Base-by-base conservation (phyloP, 2,113 vertebrate genomes). In the Periophthalmodon schlosseri region DNA sequence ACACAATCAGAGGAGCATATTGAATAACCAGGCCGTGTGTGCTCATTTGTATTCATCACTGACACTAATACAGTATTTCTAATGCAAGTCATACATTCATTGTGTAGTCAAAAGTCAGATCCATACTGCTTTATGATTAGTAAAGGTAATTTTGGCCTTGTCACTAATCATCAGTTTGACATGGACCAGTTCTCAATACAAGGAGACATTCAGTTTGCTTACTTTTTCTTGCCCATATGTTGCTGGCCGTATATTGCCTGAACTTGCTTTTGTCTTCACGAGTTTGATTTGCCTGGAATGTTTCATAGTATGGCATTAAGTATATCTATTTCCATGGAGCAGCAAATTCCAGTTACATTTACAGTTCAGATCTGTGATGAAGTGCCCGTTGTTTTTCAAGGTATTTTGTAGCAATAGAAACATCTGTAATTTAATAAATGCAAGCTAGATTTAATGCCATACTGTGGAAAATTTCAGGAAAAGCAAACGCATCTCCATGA, bases 21-120 rank as follows among this genome's bases (percentile, higher is more conserved):
- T 86, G 89, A 89, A 89, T 86, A 88, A 83, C 83, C 72, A 24
- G 39, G 81, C 72, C 73, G 66, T 58, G 28, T 84, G 78, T 18
- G 50, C 80, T 87, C 86, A 84, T 92, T 87, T 91, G 79, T 91
- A 89, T 89, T 91, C 82, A 91, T 91, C 84, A 88, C 71, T 86
- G 91, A 82, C 86, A 83, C 79, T 89, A 88, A 86, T 82, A 84
- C 84, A 84, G 86, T 86, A 78, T 85, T 73, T 84, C 69, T 84
- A 85, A 90, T 88, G 76, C 69, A 81, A 83, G 77, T 82, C 88
- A 83, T 82, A 75, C 66, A 89, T 90, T 86, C 68, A 82, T 79
- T 82, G 50, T 76, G 70, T 68, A 60, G 54, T 84, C 63, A 80
- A 73, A 78, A 72, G 52, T 85, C 78, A 73, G 71, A 83, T 85